Conservation (phyloP, 1,140 invertebrate genomes). For the Plectrocnemia conspersa region DNA sequence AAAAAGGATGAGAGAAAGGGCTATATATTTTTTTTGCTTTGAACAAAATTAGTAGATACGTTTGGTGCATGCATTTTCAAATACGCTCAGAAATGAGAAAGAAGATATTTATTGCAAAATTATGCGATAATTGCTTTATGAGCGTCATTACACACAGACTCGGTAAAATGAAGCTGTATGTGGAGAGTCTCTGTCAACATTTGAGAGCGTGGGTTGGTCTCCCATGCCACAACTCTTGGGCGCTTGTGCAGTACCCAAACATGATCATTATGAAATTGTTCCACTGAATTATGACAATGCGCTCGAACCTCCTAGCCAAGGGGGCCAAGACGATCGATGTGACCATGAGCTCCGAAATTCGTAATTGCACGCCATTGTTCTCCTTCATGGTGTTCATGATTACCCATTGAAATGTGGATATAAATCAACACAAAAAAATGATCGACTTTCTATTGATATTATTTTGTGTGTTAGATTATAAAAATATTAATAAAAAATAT, state of each 20-base stretch:
- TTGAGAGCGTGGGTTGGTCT: constrained; percentile 25
- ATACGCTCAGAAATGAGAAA: too few species aligned
- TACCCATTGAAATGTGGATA: too few species aligned
- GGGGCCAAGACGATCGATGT: too few species aligned
- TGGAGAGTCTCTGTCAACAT: constrained; percentile 26
- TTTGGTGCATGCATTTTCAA: background rate
- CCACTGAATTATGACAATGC: constrained; percentile 23
- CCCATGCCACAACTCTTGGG: constrained; percentile 12
- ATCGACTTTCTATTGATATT: too few species aligned
- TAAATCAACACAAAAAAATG: too few species aligned
- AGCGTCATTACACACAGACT: constrained; percentile 25
- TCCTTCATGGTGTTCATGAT: too few species aligned
- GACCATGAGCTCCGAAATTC: too few species aligned
- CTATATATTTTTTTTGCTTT: background rate
- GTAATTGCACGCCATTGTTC: too few species aligned
- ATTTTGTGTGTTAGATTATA: too few species aligned
- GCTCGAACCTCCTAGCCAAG: background rate
- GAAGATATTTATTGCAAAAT: constrained; percentile 31
- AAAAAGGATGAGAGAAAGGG: too few species aligned
- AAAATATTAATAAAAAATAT: too few species aligned
- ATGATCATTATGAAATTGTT: constrained; percentile 24
- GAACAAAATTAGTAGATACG: background rate
- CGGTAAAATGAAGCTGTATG: constrained; percentile 29
- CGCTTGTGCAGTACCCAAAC: constrained; percentile 9
- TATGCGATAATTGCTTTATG: constrained; percentile 35